A percentile compares a stretch with the other conserved stretches of the same genome.
Conservation (phyloP, 2,888 invertebrate species). For the Buathra laborator region DNA sequence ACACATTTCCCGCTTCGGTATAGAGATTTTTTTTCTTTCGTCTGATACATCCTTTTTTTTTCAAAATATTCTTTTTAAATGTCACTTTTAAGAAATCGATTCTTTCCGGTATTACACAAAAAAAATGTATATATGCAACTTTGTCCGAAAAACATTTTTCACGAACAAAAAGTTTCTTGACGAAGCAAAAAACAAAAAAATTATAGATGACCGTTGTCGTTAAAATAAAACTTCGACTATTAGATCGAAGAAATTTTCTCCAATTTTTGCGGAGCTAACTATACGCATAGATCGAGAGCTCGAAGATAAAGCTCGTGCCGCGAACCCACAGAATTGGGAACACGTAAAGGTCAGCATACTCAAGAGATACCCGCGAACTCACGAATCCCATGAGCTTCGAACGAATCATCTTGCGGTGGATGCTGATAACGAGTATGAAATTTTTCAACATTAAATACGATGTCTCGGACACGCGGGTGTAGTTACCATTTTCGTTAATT, state of each 20-base stretch:
- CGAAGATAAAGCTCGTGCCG: slow-evolving; percentile 41
- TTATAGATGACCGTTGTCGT: background rate
- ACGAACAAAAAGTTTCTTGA: too few relatives aligned
- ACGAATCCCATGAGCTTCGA: background rate
- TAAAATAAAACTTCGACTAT: background rate
- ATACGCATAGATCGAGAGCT: slow-evolving; percentile 15
- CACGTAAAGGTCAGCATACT: slow-evolving; percentile 56
- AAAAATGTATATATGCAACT: background rate
- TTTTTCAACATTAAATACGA: background rate
- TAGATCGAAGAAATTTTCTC: background rate
- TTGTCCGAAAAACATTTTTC: too few relatives aligned
- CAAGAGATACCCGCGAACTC: slow-evolving; percentile 36
- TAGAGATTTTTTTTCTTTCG: too few relatives aligned
- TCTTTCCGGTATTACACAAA: background rate
- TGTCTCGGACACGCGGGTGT: background rate
- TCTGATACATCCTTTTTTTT: too few relatives aligned
- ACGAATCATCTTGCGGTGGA: slow-evolving; percentile 5
- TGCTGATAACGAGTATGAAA: slow-evolving; percentile 15
- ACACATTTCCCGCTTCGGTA: too few relatives aligned
- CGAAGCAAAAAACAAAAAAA: too few relatives aligned
- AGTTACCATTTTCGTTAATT: slow-evolving; percentile 1
- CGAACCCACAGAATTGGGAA: slow-evolving; percentile 56
- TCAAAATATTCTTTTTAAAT: too few relatives aligned
- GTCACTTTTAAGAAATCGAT: background rate
- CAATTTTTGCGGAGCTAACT: background rate